phyloP scores from a whole-genome alignment of 2,113 vertebrate species.

The Odocoileus virginianus region DNA sequence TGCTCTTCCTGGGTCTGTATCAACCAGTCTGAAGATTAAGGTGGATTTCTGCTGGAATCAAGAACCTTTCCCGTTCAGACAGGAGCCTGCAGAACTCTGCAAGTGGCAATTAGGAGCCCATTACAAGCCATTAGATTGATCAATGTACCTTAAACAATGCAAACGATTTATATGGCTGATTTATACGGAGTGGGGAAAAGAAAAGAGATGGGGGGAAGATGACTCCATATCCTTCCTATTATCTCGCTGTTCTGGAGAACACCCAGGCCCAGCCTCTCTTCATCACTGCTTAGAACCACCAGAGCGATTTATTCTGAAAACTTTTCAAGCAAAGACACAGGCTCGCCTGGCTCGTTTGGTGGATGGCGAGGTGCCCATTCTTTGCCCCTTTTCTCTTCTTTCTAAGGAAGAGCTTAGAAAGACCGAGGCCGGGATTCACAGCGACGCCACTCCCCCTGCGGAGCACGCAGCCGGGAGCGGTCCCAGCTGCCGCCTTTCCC shows the following conservation, averaged over 20 bases:
- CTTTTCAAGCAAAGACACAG: slow-evolving; percentile 72
- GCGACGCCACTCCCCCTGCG: background rate
- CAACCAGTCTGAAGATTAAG: slow-evolving; percentile 69
- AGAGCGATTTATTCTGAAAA: slow-evolving; percentile 89
- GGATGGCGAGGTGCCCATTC: slow-evolving; percentile 44
- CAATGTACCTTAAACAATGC: slow-evolving; percentile 99
- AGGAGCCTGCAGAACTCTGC: slow-evolving; percentile 86
- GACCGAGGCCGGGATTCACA: background rate
- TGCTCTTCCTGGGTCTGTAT: slow-evolving; percentile 50
- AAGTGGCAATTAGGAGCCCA: slow-evolving; percentile 95
- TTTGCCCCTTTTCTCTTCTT: slow-evolving; percentile 41
- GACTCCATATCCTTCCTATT: slow-evolving; percentile 80
- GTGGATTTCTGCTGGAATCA: slow-evolving; percentile 74
- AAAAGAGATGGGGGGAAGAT: background rate
- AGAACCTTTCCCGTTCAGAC: slow-evolving; percentile 79
- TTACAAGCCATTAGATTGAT: slow-evolving; percentile 99
- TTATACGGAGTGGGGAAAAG: slow-evolving; percentile 77
- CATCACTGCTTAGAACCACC: slow-evolving; percentile 84
- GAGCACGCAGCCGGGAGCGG: background rate
- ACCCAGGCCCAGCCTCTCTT: slow-evolving; percentile 79
- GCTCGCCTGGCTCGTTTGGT: slow-evolving; percentile 18
- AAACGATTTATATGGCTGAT: slow-evolving; percentile 93
- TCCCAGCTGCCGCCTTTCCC: slow-evolving; percentile 55
- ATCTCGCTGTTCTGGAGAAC: slow-evolving; percentile 81
- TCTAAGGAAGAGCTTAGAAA: slow-evolving; percentile 71